Conservation (phyloP, 2,797 vertebrate species). For the Dallia pectoralis region DNA sequence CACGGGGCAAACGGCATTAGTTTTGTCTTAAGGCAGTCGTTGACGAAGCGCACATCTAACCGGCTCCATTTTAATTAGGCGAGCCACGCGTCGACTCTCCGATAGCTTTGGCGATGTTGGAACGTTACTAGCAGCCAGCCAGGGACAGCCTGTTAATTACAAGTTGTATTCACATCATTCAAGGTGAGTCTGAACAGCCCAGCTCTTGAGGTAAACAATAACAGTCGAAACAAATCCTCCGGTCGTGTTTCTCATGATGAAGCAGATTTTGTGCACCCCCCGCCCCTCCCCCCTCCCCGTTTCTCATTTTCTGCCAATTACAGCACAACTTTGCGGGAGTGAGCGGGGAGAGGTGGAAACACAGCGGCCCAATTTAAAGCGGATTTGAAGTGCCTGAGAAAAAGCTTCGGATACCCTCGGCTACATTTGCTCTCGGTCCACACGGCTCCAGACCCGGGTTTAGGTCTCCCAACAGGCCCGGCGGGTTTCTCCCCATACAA, state of each 20-base stretch:
- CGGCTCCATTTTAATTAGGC: slow-evolving; percentile 69
- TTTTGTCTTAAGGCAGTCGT: slow-evolving; percentile 61
- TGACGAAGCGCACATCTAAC: slow-evolving; percentile 64
- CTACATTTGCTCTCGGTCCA: slow-evolving; percentile 20
- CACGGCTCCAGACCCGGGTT: slow-evolving; percentile 40
- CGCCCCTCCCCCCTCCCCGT: slow-evolving; percentile 23
- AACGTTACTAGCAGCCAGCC: slow-evolving; percentile 46
- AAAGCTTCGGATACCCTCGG: slow-evolving; percentile 3
- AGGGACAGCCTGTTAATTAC: slow-evolving; percentile 58
- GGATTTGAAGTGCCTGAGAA: slow-evolving; percentile 41
- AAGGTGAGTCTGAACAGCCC: slow-evolving; percentile 57
- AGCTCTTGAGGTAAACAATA: slow-evolving; percentile 54
- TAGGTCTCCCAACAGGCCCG: slow-evolving; percentile 61
- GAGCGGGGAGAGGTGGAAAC: slow-evolving; percentile 24
- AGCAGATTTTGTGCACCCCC: slow-evolving; percentile 45
- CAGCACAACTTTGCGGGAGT: slow-evolving; percentile 24
- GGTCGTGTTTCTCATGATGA: slow-evolving; percentile 52
- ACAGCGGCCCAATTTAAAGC: slow-evolving; percentile 57
- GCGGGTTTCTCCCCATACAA: slow-evolving; percentile 58
- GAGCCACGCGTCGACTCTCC: slow-evolving; percentile 47
- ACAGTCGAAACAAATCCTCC: slow-evolving; percentile 46
- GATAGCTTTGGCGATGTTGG: neutral
- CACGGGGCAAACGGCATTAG: slow-evolving; percentile 61
- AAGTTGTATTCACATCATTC: slow-evolving; percentile 40
- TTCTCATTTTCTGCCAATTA: slow-evolving; percentile 60